Percentiles rank a stretch among this genome's conserved stretches.
Conservation (phyloP, 64 coral and sea anemone species). For the Pachyseris speciosa region DNA sequence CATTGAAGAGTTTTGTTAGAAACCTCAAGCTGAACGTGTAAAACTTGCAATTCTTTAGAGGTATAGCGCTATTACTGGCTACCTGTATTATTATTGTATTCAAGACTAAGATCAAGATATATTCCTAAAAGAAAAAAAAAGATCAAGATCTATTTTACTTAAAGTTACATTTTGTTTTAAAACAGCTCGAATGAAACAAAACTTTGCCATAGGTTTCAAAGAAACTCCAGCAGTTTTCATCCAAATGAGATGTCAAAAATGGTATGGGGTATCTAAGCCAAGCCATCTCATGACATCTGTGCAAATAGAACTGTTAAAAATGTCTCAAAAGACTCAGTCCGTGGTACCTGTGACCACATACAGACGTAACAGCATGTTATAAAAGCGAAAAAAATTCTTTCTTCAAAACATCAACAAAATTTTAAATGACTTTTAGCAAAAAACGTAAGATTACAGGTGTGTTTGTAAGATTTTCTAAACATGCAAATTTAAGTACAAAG, state of each 20-base stretch:
- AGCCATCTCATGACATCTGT: not conserved
- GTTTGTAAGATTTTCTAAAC: not conserved
- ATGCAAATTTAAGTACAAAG: not conserved
- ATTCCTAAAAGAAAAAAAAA: too few relatives aligned
- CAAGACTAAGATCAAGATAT: not conserved
- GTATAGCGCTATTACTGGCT: not conserved
- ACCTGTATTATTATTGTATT: not conserved
- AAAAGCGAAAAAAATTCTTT: not conserved
- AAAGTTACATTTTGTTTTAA: conserved; percentile 30
- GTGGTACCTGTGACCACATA: not conserved
- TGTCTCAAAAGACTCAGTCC: not conserved
- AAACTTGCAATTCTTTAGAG: not conserved
- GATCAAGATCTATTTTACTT: not conserved
- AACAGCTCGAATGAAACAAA: not conserved
- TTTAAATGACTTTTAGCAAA: too few relatives aligned
- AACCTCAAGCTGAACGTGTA: not conserved
- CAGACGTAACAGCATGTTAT: not conserved
- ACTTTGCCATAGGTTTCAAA: not conserved
- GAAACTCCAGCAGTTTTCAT: not conserved
- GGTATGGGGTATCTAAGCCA: not conserved
- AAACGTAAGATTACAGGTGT: not conserved
- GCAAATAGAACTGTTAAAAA: not conserved
- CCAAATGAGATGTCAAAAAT: not conserved
- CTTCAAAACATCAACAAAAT: too few relatives aligned
- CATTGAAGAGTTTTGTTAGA: not conserved